Evolutionary conservation across 2,888 invertebrate genomes (phyloP), one percentile per base, ranked within the genome.

Genomic region (Plusia festucae): DNA sequence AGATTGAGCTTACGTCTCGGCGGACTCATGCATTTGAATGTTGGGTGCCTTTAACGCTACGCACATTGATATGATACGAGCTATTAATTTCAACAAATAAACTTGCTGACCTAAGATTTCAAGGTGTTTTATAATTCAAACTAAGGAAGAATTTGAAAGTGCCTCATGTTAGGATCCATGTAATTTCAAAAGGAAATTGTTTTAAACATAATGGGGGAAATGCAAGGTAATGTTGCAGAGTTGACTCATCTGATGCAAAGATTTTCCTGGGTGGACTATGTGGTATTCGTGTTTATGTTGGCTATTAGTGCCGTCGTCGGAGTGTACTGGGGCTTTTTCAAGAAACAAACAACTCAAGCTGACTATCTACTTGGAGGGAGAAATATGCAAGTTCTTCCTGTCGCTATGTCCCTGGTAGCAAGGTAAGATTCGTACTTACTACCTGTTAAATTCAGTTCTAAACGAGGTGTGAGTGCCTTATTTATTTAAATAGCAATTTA

Each of bases 331-430:
- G 98, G 97, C 0, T 96, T 97, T 74, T 95, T 97, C 86, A 96
- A 97, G 85, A 96, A 96, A 69, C 95, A 96, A 60, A 93, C 93
- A 0, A 95, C 94, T 7, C 95, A 96, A 60, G 96, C 96, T 86
- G 97, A 97, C 85, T 98, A 98, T 86, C 95, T 98, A 58, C 96
- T 98, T 63, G 98, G 98, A 22, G 97, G 97, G 62, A 95, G 98
- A 79, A 97, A 97, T 82, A 98, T 98, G 98, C 96, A 97, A 83
- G 96, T 97, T 18, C 95, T 98, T 85, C 98, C 98, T 3, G 97
- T 98, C 60, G 96, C 98, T 32, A 96, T 98, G 96, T 98, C 98
- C 0, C 95, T 98, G 34, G 97, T 98, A 68, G 98, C 98, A 60
- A 98, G 97, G 97, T 97, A 87, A 84, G 88, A 81, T 34, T 15